phyloP scores from a whole-genome alignment of 2,888 invertebrate genomes.

The Aphidoletes aphidimyza region DNA sequence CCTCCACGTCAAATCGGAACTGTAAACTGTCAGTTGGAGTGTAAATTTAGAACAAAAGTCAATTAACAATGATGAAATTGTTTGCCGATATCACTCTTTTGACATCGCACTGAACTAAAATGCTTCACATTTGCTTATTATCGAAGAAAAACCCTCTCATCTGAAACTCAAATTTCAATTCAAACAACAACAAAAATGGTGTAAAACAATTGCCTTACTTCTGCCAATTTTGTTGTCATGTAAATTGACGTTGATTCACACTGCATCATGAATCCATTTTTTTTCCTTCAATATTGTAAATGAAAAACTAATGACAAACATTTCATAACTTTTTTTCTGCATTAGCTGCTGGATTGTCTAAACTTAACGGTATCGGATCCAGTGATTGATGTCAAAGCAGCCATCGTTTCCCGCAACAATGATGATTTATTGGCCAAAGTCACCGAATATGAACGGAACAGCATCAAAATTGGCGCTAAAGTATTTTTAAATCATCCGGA shows the following conservation, averaged over 20 bases:
- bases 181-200: too few relatives aligned
- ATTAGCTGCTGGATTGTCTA: conserved; percentile 73
- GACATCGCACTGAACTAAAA: background rate
- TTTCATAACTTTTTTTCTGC: conserved; percentile 46
- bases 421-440: conserved; percentile 74
- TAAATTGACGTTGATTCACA: background rate
- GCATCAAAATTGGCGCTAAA: conserved; percentile 87
- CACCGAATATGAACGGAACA: conserved; percentile 76
- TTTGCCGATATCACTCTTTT: too few relatives aligned
- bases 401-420: conserved; percentile 71
- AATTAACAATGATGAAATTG: too few relatives aligned
- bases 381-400: conserved; percentile 63
- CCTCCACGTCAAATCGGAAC: too few relatives aligned
- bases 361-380: conserved; percentile 69
- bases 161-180: too few relatives aligned
- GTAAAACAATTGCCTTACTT: too few relatives aligned
- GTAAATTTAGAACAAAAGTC: too few relatives aligned
- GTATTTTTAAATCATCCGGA: conserved; percentile 82
- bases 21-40: too few relatives aligned
- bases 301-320: too few relatives aligned
- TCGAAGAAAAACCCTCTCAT: too few relatives aligned
- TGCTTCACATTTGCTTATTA: background rate
- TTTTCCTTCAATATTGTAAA: background rate
- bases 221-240: background rate
- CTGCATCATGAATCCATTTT: background rate